A percentile compares a stretch with the other conserved stretches of the same genome.
phyloP scores from a whole-genome alignment of 2,113 vertebrate genomes.

The Scatophagus argus region DNA sequence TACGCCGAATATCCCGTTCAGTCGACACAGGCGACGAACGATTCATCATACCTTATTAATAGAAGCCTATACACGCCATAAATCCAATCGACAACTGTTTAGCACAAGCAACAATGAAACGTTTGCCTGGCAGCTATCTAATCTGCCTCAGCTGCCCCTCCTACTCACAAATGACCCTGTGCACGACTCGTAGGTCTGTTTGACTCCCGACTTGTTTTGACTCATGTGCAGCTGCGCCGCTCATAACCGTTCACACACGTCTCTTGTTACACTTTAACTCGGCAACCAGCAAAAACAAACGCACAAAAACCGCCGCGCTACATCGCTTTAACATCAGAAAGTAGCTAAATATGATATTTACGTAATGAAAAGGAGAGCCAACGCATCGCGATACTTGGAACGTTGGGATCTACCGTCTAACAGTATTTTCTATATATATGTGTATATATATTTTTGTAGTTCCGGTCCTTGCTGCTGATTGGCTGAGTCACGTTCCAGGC shows the following conservation, averaged over 20 bases:
- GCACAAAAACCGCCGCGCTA: too few species aligned
- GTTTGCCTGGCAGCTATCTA: slow-evolving; percentile 73
- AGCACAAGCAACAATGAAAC: slow-evolving; percentile 70
- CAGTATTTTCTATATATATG: too few species aligned
- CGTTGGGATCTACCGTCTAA: slow-evolving; percentile 7
- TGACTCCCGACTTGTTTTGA: slow-evolving; percentile 51
- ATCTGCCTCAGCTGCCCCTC: slow-evolving; percentile 81
- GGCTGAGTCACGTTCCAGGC: slow-evolving; percentile 48
- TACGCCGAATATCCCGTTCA: slow-evolving; percentile 37
- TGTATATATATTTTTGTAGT: slow-evolving; percentile 5
- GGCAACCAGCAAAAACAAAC: background rate
- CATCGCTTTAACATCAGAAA: slow-evolving; percentile 12
- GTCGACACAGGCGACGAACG: slow-evolving; percentile 55
- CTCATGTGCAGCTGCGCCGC: slow-evolving; percentile 49
- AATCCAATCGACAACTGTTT: slow-evolving; percentile 61
- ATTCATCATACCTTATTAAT: slow-evolving; percentile 63
- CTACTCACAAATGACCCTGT: slow-evolving; percentile 80
- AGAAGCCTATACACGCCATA: slow-evolving; percentile 50
- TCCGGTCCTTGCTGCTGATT: slow-evolving; percentile 57
- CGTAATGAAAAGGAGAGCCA: slow-evolving; percentile 16
- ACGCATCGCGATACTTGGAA: slow-evolving; percentile 42
- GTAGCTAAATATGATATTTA: slow-evolving; percentile 41
- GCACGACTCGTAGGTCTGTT: slow-evolving; percentile 71
- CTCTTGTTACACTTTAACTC: slow-evolving; percentile 5
- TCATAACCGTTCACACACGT: background rate